phyloP scores from a whole-genome alignment of 2,113 vertebrate genomes.

The Ictalurus furcatus region DNA sequence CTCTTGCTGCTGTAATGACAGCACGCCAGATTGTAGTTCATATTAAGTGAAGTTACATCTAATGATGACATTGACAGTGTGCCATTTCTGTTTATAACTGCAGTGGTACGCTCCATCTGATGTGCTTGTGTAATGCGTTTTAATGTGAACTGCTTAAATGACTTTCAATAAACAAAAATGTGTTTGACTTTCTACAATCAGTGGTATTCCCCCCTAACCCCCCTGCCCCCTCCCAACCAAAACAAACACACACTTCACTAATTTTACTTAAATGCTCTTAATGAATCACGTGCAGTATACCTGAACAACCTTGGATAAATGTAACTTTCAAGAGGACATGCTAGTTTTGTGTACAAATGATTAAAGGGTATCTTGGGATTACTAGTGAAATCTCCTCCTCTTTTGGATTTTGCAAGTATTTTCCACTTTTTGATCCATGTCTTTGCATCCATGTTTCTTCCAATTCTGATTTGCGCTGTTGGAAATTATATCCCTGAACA shows the following conservation, averaged over 20 bases:
- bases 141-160: slow-evolving; percentile 45
- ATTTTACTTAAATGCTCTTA: not conserved
- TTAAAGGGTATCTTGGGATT: not conserved
- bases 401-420: not conserved
- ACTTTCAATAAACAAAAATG: slow-evolving; percentile 51
- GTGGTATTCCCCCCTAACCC: not conserved
- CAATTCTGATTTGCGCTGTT: not conserved
- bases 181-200: slow-evolving; percentile 17
- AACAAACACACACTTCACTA: not conserved
- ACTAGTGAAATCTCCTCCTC: not conserved
- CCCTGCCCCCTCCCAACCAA: not conserved
- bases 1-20: slow-evolving; percentile 3
- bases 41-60: not conserved
- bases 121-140: slow-evolving; percentile 51
- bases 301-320: not conserved
- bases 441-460: not conserved
- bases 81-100: slow-evolving; percentile 25
- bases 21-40: slow-evolving; percentile 8
- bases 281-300: not conserved
- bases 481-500: not conserved
- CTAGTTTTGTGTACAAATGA: not conserved
- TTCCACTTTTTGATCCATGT: not conserved
- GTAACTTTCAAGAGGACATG: not conserved
- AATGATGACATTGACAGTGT: not conserved
- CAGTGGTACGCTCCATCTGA: slow-evolving; percentile 4